A percentile compares a stretch with the other conserved stretches of the same genome.
Evolutionary conservation across 2,113 vertebrate species (phyloP).

Genomic region (Tragulus kanchil): DNA sequence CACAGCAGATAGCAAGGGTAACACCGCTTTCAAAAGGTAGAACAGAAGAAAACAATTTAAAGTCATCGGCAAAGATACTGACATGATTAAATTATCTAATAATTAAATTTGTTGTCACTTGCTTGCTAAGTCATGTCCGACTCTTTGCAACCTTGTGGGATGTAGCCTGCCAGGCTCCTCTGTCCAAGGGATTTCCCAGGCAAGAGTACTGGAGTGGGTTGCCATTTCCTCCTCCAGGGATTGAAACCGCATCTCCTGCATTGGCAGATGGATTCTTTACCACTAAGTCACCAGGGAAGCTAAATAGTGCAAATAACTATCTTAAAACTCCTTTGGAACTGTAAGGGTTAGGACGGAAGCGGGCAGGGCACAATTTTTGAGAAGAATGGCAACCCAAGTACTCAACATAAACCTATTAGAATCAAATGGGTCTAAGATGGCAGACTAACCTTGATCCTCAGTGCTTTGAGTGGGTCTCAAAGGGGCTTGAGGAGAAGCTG

Average conservation of each 20-base stretch:
- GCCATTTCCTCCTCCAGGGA: neutral
- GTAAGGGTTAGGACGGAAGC: no score
- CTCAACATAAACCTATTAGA: no score
- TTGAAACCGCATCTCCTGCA: neutral
- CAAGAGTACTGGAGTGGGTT: neutral
- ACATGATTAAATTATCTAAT: neutral
- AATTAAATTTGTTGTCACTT: neutral
- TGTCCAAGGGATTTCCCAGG: neutral
- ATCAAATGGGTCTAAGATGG: no score
- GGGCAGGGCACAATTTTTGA: no score
- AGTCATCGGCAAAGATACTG: neutral
- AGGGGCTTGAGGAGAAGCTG: constrained; percentile 40
- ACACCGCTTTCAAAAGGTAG: neutral
- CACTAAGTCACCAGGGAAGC: neutral
- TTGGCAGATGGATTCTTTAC: neutral
- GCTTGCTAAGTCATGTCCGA: neutral
- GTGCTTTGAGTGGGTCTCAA: constrained; percentile 53
- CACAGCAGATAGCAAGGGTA: neutral
- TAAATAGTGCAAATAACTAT: neutral
- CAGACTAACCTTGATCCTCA: no score
- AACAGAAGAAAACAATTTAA: neutral
- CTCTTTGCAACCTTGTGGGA: neutral
- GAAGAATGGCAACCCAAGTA: no score
- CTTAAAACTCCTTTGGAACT: neutral
- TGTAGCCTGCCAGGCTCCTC: neutral